phyloP scores from a whole-genome alignment of 2,888 invertebrate species.

The Trachelus iudaicus region DNA sequence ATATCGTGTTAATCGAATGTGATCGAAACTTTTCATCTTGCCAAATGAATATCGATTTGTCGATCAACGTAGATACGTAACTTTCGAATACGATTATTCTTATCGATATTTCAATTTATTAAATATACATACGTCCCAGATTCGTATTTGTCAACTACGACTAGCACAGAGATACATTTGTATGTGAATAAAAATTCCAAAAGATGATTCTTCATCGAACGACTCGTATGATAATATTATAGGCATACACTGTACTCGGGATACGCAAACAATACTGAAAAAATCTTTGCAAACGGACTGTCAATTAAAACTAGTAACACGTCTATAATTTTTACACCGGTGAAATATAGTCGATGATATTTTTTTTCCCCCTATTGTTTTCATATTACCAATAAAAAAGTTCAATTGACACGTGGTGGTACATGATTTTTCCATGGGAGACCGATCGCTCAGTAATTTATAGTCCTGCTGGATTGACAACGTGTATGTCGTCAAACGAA shows the following conservation, averaged over 20 bases:
- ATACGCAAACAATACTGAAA: background rate
- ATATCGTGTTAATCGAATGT: background rate
- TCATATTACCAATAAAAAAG: background rate
- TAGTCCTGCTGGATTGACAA: background rate
- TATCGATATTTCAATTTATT: background rate
- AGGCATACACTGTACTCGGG: background rate
- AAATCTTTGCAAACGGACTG: background rate
- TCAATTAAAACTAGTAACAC: background rate
- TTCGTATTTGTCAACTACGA: background rate
- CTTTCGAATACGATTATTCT: background rate
- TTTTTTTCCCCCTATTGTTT: background rate
- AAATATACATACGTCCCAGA: background rate
- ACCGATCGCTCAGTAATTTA: background rate
- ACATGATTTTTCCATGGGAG: background rate
- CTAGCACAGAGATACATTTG: background rate
- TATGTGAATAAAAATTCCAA: background rate
- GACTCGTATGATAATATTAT: background rate
- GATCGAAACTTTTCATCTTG: background rate
- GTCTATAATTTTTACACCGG: background rate
- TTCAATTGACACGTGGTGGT: background rate
- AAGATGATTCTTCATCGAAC: background rate
- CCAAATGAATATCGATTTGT: background rate
- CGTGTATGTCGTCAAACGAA: background rate
- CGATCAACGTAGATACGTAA: background rate
- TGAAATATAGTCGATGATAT: background rate